phyloP scores from a whole-genome alignment of 2,113 vertebrate species.

The Psittacula cyanocephala region DNA sequence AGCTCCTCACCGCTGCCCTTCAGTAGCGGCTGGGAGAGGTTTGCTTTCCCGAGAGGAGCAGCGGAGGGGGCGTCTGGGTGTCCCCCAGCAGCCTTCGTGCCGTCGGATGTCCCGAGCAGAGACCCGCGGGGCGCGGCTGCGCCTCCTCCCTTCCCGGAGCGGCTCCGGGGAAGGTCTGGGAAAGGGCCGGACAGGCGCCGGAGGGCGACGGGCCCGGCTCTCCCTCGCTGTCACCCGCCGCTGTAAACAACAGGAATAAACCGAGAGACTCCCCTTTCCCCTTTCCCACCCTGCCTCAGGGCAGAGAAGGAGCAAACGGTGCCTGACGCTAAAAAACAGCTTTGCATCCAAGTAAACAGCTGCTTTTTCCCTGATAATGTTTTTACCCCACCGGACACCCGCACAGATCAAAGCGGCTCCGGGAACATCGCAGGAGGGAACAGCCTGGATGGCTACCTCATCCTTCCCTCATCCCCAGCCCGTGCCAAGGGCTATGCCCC shows the following conservation, averaged over 20 bases:
- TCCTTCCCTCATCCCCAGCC: background rate
- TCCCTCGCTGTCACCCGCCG: background rate
- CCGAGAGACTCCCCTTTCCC: conserved; percentile 52
- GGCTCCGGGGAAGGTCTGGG: background rate
- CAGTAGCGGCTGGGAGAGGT: background rate
- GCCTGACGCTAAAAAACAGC: background rate
- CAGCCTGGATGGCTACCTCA: background rate
- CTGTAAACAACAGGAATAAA: conserved; percentile 53
- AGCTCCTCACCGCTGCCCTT: background rate
- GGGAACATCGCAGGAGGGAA: background rate
- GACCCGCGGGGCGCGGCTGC: background rate
- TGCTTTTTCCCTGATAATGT: background rate
- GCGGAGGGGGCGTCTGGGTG: rapidly evolving
- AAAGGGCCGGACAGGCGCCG: background rate
- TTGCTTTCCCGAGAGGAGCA: rapidly evolving
- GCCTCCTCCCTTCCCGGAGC: background rate
- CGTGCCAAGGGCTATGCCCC: no score
- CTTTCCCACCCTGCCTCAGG: conserved; percentile 25
- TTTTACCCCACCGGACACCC: background rate
- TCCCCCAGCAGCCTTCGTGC: background rate
- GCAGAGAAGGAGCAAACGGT: background rate
- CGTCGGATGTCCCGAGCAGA: background rate
- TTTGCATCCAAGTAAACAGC: conserved; percentile 4
- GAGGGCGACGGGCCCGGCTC: background rate
- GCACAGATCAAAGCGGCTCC: conserved; percentile 5